phyloP scores from a whole-genome alignment of 2,888 invertebrate species.

The Cremastobaeus sp. region DNA sequence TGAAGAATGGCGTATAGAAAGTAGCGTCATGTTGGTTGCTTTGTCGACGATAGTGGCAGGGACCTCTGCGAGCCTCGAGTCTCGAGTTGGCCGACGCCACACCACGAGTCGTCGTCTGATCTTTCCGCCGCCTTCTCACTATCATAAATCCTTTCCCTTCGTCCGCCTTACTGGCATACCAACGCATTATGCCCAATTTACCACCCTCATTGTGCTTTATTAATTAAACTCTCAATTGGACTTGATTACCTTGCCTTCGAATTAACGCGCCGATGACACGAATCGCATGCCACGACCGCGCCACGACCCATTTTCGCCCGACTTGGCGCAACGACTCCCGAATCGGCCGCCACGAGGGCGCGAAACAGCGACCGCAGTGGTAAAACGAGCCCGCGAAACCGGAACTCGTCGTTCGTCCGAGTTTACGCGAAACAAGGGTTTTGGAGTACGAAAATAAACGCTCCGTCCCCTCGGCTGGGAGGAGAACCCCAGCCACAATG shows the following conservation, averaged over 20 bases:
- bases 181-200: constrained; percentile 73
- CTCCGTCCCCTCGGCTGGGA: too few relatives aligned
- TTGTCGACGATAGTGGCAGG: constrained; percentile 34
- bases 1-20: constrained; percentile 41
- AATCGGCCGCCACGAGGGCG: too few relatives aligned
- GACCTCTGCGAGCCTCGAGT: too few relatives aligned
- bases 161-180: constrained; percentile 62
- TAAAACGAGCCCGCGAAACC: too few relatives aligned
- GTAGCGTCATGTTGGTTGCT: constrained; percentile 15
- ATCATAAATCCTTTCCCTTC: constrained; percentile 55
- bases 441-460: too few relatives aligned
- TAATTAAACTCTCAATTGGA: constrained; percentile 75
- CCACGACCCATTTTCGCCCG: constrained; percentile 41
- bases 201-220: constrained; percentile 71
- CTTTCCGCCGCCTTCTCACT: constrained; percentile 59
- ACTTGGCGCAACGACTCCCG: too few relatives aligned
- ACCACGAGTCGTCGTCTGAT: constrained; percentile 54
- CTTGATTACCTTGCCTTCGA: constrained; percentile 67
- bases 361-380: too few relatives aligned
- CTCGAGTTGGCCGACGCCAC: constrained; percentile 30
- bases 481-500: too few relatives aligned
- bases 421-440: too few relatives aligned
- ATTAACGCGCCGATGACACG: constrained; percentile 63
- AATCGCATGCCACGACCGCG: constrained; percentile 26
- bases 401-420: too few relatives aligned